Conservation (phyloP, 1,140 invertebrate genomes). For the Heliconius eleuchia region DNA sequence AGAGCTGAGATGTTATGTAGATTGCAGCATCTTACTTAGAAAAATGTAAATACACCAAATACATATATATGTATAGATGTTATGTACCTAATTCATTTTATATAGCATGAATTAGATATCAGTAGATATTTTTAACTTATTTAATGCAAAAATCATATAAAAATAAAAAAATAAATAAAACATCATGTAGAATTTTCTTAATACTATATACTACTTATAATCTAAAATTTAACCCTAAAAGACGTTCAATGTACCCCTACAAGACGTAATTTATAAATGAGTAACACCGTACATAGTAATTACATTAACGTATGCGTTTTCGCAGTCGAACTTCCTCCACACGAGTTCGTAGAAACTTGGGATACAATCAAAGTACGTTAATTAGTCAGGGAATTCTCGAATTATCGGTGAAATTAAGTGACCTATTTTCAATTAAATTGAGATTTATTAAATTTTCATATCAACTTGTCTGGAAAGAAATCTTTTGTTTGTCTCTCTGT, state of each 20-base stretch:
- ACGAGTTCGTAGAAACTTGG: background rate
- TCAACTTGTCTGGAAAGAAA: background rate
- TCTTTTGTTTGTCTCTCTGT: background rate
- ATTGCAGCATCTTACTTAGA: too few relatives aligned
- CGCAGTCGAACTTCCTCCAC: slow-evolving; percentile 5
- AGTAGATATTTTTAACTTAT: too few relatives aligned
- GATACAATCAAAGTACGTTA: slow-evolving; percentile 9
- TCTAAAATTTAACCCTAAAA: background rate
- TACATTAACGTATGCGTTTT: slow-evolving; percentile 4
- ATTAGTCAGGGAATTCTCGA: slow-evolving; percentile 6
- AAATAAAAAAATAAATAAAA: too few relatives aligned
- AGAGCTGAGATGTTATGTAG: too few relatives aligned
- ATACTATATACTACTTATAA: too few relatives aligned
- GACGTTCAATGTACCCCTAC: background rate
- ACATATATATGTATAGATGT: too few relatives aligned
- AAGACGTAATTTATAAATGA: background rate
- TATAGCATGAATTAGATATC: too few relatives aligned
- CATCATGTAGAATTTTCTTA: too few relatives aligned
- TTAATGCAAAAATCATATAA: too few relatives aligned
- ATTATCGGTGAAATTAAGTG: slow-evolving; percentile 5
- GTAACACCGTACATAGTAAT: background rate
- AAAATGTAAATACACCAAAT: too few relatives aligned
- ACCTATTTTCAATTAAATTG: slow-evolving; percentile 9
- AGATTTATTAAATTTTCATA: background rate
- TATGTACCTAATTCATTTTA: too few relatives aligned